Base-by-base conservation (phyloP, 2,113 vertebrate species). In the Larimichthys crocea region DNA sequence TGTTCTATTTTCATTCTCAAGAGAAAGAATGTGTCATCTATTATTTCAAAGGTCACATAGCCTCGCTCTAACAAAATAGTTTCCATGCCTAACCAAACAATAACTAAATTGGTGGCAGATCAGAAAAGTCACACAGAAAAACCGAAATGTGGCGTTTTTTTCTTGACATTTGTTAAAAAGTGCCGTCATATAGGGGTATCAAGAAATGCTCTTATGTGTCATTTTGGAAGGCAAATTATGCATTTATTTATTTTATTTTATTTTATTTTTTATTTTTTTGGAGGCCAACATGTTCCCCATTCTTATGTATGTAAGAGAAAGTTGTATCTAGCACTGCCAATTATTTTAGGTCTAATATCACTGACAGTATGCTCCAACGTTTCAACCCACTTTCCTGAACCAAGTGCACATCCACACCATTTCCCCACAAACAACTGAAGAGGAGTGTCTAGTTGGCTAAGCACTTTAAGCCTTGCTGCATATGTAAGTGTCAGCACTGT, bases 401-500 rank as follows among this genome's bases (percentile, higher is more conserved):
- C 20, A 17, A 71, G 55, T 31, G 64, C 74, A 49, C 66, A 61
- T 46, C 22, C 61, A 76, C 60, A 76, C 46, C 44, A 14, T 52
- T 79, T 8, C 50, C 31, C 44, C 59, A 44, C 66, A 72, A 79
- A 65, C 57, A 76, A 53, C 71, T 63, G 76, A 72, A 59, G 69
- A 56, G 50, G 49, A 57, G 55, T 7, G 44, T 76, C 8, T 62
- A 24, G 70, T 60, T 53, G 67, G 64, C 48, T 67, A 40, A 76
- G 83, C 74, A 50, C 57, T 84, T 76, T 71, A 79, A 91, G 81
- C 75, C 71, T 70, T 64, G 72, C 79, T 82, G 89, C 73, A 80
- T 87, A 76, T 87, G 88, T 63, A 85, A 83, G 81, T 88, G 89
- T 91, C 91, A 90, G 82, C 86, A 83, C 74, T 69, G 74, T 68